Base-by-base conservation (phyloP, 2,113 vertebrate genomes). In the Rhinogobius similis region DNA sequence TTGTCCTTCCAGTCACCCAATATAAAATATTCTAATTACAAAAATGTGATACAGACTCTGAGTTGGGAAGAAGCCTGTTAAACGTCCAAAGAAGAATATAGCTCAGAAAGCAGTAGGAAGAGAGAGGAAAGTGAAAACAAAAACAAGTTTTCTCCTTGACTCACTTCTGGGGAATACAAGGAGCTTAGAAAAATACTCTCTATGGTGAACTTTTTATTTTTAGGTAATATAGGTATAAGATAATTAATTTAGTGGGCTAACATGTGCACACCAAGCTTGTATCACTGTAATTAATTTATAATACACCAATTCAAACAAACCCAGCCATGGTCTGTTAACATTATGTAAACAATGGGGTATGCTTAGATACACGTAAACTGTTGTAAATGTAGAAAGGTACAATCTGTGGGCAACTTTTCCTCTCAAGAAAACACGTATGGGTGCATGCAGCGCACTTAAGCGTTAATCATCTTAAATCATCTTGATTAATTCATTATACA, bases 201-300 rank as follows among this genome's bases (percentile, higher is more conserved):
- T 10, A 16, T 20, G 27, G 56, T 29, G 56, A 29, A 29, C 26
- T 27, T 5, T 14, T 29, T 16, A 32, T 18, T 20, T 9, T 58
- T 9, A 14, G 2, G 29, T 4, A 4, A 32, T 32, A 32, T 32
- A 27, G 5, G 11, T 32, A 29, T 36, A 14, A 36, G 5, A 12
- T 0, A 36, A 32, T 61, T 36, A 20, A 61, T 61, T 29, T 61
- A 61, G 20, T 38, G 10, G 29, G 29, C 14, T 18, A 18, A 56
- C 24, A 29, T 56, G 10, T 53, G 10, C 23, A 24, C 50, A 10
- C 23, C 50, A 53, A 23, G 55, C 58, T 61, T 61, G 7, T 61
- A 36, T n/a, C 18, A 20, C 20, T 61, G 18, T 36, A 61, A 61
- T 61, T 61, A 61, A 32, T 59, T 59, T 59, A 59, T 20, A 59